Base-by-base conservation (phyloP, 2,113 vertebrate species). In the Takifugu bimaculatus region DNA sequence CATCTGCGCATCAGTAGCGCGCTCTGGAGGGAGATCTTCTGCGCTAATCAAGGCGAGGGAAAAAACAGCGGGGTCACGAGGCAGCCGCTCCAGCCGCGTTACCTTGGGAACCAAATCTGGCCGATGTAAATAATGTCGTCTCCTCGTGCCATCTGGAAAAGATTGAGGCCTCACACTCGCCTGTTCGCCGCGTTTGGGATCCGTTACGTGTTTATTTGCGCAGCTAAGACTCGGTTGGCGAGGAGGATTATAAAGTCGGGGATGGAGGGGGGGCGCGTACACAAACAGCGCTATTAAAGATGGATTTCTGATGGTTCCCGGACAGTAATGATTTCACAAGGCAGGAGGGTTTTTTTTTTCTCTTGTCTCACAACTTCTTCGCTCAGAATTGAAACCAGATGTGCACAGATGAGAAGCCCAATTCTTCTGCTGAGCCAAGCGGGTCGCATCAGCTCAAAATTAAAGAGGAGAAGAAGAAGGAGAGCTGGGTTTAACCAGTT, bases 71-170 rank as follows among this genome's bases (percentile, higher is more conserved):
- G 56, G 74, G 76, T 82, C 74, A 71, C 26, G 80, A 68, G 68
- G 14, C 54, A 50, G 29, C 68, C 15, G 78, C 73, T 65, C 69
- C 72, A 91, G 84, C 83, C 45, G 76, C 69, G 87, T 93, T 92
- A 89, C 92, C 90, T 83, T 88, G 90, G 91, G 90, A 93, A 94
- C 52, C 65, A 80, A 93, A 91, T 90, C 90, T 89, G 93, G 90
- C 87, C 90, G 89, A 92, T 83, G 93, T 90, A 93, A 94, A 93
- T 87, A 92, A 89, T 87, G 84, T 90, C 90, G 94, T 94, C 92
- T 92, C 91, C 94, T 81, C 90, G 88, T 94, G 93, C 90, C 94
- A 95, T 97, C 93, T 96, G 94, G 93, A 95, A 95, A 85, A 92
- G 89, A 95, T 93, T 91, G 90, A 85, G 35, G 9, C 35, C 35